Percentiles rank a stretch among this genome's conserved stretches.
These are phyloP conservation scores for Dendrolimus houi DNA, from an alignment of 2,888 invertebrate genomes.

Conservation along the genomic window DNA sequence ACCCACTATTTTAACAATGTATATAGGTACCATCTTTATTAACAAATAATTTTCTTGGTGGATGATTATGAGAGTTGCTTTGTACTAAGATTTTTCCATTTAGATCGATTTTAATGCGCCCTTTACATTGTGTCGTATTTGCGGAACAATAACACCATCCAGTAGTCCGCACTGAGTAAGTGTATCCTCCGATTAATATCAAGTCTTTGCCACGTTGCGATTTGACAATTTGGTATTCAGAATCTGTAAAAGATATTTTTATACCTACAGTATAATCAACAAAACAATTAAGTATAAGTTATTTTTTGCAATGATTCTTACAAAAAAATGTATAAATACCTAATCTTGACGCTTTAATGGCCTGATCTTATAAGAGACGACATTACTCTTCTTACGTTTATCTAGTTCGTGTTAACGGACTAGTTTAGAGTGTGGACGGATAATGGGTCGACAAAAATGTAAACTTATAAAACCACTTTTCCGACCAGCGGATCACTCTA, in stretches of 20 bases:
- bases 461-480: too few relatives aligned
- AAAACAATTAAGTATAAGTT: too few relatives aligned
- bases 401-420: too few relatives aligned
- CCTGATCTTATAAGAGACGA: too few relatives aligned
- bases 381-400: too few relatives aligned
- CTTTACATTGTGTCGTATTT: conserved; percentile 13
- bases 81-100: conserved; percentile 7
- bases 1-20: background rate
- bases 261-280: too few relatives aligned
- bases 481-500: too few relatives aligned
- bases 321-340: too few relatives aligned
- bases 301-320: too few relatives aligned
- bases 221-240: conserved; percentile 15
- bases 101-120: conserved; percentile 14
- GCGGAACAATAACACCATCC: conserved; percentile 3
- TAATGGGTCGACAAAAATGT: too few relatives aligned
- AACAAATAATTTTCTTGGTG: conserved; percentile 6
- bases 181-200: conserved; percentile 27
- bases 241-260: conserved; percentile 9
- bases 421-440: too few relatives aligned
- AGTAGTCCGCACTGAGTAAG: conserved; percentile 1
- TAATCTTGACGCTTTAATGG: too few relatives aligned
- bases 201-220: conserved; percentile 25
- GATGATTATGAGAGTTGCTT: conserved; percentile 14
- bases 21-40: background rate